Percentiles rank a stretch among this genome's conserved stretches.
Conservation (phyloP, 2,888 invertebrate species). For the Thysanoteuthis rhombus region DNA sequence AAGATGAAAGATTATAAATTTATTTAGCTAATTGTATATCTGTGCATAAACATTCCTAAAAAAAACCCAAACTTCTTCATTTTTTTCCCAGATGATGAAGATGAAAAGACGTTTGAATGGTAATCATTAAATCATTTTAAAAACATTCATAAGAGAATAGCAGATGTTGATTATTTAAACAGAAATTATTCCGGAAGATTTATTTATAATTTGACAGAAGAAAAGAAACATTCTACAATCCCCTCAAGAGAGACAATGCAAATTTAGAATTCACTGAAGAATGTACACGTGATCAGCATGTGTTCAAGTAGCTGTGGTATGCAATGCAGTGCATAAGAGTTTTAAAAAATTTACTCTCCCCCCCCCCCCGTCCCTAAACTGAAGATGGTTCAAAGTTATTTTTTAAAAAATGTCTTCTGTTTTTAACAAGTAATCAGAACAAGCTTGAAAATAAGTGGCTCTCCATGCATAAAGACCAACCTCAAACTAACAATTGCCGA, state of each 20-base stretch:
- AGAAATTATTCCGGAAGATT: neutral
- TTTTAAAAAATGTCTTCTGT: neutral
- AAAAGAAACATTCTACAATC: neutral
- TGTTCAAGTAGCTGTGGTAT: neutral
- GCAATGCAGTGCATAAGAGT: neutral
- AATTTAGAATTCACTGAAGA: neutral
- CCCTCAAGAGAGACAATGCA: neutral
- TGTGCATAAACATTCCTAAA: no score
- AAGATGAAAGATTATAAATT: no score
- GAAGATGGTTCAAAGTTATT: neutral
- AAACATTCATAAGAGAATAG: neutral
- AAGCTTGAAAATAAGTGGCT: neutral
- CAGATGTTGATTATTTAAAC: neutral
- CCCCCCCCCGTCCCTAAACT: no score
- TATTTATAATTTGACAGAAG: neutral
- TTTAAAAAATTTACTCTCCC: neutral
- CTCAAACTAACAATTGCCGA: neutral
- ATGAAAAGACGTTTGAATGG: neutral
- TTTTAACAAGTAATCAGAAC: neutral
- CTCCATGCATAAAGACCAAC: neutral
- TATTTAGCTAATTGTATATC: no score
- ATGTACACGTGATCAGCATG: neutral
- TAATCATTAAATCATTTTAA: no score
- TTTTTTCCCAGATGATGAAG: neutral
- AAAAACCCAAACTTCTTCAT: no score